Conservation (phyloP, 2,888 invertebrate species). For the Troglohyphantes excavatus region DNA sequence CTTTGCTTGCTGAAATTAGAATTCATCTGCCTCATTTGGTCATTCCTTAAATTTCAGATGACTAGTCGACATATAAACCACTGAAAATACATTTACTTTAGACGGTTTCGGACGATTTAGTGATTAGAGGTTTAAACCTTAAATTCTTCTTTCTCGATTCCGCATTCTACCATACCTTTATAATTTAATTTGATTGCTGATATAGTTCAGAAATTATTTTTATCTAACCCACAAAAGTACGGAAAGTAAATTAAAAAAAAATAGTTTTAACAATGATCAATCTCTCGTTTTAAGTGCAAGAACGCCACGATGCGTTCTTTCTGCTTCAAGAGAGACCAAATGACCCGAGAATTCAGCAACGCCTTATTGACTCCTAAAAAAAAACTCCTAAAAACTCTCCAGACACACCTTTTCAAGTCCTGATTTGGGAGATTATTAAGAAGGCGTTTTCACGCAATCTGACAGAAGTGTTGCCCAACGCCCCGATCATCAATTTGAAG, state of each 20-base stretch:
- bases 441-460: constrained; percentile 36
- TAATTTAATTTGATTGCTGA: no score
- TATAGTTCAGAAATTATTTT: no score
- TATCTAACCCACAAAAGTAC: no score
- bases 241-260: not conserved
- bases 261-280: constrained; percentile 2
- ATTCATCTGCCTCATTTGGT: no score
- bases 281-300: not conserved
- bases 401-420: constrained; percentile 48
- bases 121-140: no score
- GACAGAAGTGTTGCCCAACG: not conserved
- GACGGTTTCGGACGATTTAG: no score
- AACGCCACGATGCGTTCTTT: not conserved
- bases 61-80: no score
- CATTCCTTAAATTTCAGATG: no score
- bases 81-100: no score
- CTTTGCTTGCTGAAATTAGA: no score
- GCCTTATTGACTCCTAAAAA: constrained; percentile 5
- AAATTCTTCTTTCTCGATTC: no score
- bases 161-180: no score
- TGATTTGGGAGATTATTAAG: constrained; percentile 49
- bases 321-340: constrained; percentile 33
- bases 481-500: constrained; percentile 29
- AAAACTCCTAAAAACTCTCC: constrained; percentile 13
- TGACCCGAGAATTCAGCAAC: constrained; percentile 56